phyloP scores from a whole-genome alignment of 1,140 invertebrate genomes.

The Galleria mellonella region DNA sequence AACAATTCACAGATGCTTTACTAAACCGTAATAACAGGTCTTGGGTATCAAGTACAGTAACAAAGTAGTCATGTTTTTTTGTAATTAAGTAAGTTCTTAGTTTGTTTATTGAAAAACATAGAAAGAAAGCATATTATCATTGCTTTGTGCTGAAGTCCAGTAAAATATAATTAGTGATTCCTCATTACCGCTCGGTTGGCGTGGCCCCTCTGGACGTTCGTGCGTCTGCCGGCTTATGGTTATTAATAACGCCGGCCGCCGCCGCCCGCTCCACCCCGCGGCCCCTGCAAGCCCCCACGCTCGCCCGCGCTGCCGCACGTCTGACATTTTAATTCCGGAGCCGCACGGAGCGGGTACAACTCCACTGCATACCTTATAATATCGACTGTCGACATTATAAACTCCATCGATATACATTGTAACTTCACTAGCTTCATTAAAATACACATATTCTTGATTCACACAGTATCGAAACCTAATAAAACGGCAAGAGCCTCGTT shows the following conservation, averaged over 20 bases:
- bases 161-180: constrained; percentile 74
- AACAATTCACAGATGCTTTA: no score
- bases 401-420: not conserved
- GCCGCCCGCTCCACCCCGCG: constrained; percentile 19
- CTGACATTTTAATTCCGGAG: constrained; percentile 73
- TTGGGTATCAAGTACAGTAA: no score
- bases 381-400: constrained; percentile 34
- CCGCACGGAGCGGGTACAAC: constrained; percentile 47
- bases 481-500: no score
- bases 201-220: constrained; percentile 69
- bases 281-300: constrained; percentile 27
- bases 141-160: constrained; percentile 57
- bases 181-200: constrained; percentile 62
- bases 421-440: not conserved
- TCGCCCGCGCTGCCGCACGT: constrained; percentile 60
- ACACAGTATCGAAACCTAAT: constrained; percentile 1
- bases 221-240: constrained; percentile 72
- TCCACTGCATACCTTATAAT: constrained; percentile 42
- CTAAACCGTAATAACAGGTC: no score
- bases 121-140: constrained; percentile 11
- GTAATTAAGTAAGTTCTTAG: no score
- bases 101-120: constrained; percentile 8
- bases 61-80: no score
- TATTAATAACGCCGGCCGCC: constrained; percentile 66
- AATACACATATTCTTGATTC: no score